Percentiles rank a stretch among this genome's conserved stretches.
phyloP scores from a whole-genome alignment of 2,113 vertebrate genomes.

The Corydoras maculifer region DNA sequence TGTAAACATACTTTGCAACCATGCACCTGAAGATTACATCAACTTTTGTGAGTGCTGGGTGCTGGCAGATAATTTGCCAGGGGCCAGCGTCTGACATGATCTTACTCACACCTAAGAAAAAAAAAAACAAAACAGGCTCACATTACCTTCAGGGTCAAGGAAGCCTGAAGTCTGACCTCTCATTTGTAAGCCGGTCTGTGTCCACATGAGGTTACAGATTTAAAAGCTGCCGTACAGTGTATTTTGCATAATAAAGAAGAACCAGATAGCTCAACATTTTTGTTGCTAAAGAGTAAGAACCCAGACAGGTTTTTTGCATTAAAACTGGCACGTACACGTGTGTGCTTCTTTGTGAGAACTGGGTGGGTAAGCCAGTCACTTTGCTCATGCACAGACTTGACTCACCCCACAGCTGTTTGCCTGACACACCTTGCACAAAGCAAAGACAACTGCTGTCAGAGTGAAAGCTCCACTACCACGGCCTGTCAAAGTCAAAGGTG shows the following conservation, averaged over 20 bases:
- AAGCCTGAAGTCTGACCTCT: constrained; percentile 2
- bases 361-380: constrained; percentile 59
- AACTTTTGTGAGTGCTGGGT: neutral
- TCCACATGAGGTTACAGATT: constrained; percentile 16
- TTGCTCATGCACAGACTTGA: constrained; percentile 56
- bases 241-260: neutral
- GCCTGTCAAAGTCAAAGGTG: neutral
- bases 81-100: constrained; percentile 15
- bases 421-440: constrained; percentile 56
- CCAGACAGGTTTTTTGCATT: constrained; percentile 22
- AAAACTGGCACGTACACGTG: constrained; percentile 16
- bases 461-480: neutral
- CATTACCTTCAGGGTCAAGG: constrained; percentile 18
- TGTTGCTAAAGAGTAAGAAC: constrained; percentile 21
- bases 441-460: constrained; percentile 34
- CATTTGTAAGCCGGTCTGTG: constrained; percentile 20
- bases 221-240: neutral
- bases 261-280: constrained; percentile 22
- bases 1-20: neutral
- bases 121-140: constrained; percentile 11
- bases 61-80: constrained; percentile 14
- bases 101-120: constrained; percentile 14
- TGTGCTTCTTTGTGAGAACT: constrained; percentile 31
- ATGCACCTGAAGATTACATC: constrained; percentile 13
- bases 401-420: constrained; percentile 67